phyloP scores from a whole-genome alignment of 2,888 invertebrate genomes.

The Drosophila antonietae region DNA sequence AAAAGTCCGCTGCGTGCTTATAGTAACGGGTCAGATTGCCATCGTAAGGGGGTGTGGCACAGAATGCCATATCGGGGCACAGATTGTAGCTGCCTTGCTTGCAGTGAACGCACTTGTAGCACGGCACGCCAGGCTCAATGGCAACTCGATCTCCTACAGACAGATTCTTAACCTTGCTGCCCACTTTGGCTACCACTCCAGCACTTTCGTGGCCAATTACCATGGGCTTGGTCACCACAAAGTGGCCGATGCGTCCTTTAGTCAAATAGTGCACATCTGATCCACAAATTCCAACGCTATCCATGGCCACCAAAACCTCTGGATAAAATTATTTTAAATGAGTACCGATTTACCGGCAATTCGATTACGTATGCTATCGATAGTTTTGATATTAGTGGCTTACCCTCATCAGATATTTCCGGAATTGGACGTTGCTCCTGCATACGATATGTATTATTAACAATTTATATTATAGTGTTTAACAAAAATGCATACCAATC shows the following conservation, averaged over 20 bases:
- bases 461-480: neutral
- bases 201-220: slow-evolving; percentile 97
- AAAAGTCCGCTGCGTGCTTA: slow-evolving; percentile 95
- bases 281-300: slow-evolving; percentile 97
- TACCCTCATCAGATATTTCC: slow-evolving; percentile 89
- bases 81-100: slow-evolving; percentile 95
- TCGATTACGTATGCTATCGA: neutral
- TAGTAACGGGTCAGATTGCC: slow-evolving; percentile 95
- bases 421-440: slow-evolving; percentile 94
- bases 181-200: slow-evolving; percentile 91
- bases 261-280: slow-evolving; percentile 97
- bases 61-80: slow-evolving; percentile 94
- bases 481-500: slow-evolving; percentile 87
- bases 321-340: neutral
- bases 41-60: slow-evolving; percentile 97
- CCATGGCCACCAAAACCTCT: slow-evolving; percentile 90
- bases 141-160: slow-evolving; percentile 95
- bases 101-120: slow-evolving; percentile 93
- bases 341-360: neutral
- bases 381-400: neutral
- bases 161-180: slow-evolving; percentile 88
- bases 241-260: slow-evolving; percentile 93
- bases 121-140: slow-evolving; percentile 96
- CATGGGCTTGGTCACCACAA: slow-evolving; percentile 94
- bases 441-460: slow-evolving; percentile 11